A percentile compares a stretch with the other conserved stretches of the same genome.
Conservation (phyloP, 2,113 vertebrate species). For the Lepisosteus oculatus region DNA sequence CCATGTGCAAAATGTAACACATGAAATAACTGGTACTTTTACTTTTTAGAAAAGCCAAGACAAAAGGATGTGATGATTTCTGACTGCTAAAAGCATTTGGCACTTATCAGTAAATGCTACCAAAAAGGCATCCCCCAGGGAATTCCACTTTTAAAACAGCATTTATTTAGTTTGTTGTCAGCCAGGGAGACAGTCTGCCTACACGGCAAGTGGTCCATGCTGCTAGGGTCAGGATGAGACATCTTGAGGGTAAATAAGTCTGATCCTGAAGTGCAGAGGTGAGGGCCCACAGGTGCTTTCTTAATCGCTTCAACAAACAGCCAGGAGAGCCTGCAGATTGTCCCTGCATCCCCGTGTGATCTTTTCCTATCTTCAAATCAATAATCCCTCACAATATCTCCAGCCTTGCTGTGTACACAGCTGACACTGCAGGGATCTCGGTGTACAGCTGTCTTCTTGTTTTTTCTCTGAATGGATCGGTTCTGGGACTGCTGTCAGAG, state of each 20-base stretch:
- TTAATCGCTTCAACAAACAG: constrained; percentile 1
- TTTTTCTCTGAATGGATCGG: neutral
- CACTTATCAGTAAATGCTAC: no score
- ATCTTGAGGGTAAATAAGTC: constrained; percentile 11
- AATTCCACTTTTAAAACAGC: neutral
- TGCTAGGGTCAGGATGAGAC: neutral
- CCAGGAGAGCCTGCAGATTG: constrained; percentile 2
- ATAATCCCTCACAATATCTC: neutral
- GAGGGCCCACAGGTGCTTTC: neutral
- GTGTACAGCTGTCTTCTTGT: neutral
- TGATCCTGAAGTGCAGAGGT: neutral
- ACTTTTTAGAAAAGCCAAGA: no score
- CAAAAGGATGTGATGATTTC: no score
- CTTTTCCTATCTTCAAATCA: constrained; percentile 10
- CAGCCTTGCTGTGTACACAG: neutral
- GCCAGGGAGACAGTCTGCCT: neutral
- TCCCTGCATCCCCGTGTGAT: constrained; percentile 1
- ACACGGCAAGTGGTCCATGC: neutral
- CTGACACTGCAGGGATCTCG: neutral
- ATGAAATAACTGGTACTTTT: no score
- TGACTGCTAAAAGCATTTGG: no score
- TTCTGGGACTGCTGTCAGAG: neutral
- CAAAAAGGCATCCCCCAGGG: neutral
- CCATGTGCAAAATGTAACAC: no score
- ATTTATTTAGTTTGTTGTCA: neutral